Conservation (phyloP, 2,888 invertebrate species). For the Cryptocephalus moraei region DNA sequence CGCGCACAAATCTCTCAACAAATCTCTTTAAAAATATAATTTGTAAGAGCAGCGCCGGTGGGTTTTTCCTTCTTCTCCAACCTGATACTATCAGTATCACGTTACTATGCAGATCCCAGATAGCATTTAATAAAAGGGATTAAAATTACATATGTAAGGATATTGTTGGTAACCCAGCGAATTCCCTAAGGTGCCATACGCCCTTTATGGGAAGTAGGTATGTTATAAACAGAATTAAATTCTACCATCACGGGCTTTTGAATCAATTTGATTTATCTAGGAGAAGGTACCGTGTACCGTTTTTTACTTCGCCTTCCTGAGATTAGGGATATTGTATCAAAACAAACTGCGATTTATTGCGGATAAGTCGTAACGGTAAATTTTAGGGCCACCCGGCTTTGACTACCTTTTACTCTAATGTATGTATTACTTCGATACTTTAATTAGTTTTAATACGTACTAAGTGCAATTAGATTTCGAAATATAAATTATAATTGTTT, state of each 20-base stretch:
- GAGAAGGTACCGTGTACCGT: constrained; percentile 17
- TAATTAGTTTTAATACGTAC: too few species aligned
- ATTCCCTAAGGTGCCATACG: constrained; percentile 25
- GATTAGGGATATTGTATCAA: constrained; percentile 15
- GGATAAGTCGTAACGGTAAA: too few species aligned
- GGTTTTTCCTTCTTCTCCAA: constrained; percentile 15
- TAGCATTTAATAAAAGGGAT: constrained; percentile 38
- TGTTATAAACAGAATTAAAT: constrained; percentile 24
- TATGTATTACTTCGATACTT: too few species aligned
- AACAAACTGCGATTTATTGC: constrained; percentile 10
- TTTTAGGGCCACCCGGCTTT: too few species aligned
- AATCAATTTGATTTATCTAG: constrained; percentile 26
- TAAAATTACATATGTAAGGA: constrained; percentile 38
- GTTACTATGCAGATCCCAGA: constrained; percentile 36
- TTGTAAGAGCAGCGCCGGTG: constrained; percentile 17
- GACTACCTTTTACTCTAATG: too few species aligned
- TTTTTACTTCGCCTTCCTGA: constrained; percentile 10
- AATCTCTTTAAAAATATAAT: constrained; percentile 24
- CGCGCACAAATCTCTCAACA: constrained; percentile 21
- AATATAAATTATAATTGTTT: too few species aligned
- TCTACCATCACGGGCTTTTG: constrained; percentile 25
- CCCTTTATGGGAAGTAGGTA: constrained; percentile 29
- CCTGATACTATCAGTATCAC: constrained; percentile 37
- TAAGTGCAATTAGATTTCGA: too few species aligned
- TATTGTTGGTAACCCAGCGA: constrained; percentile 29